Percentiles rank a stretch among this genome's conserved stretches.
Conservation (phyloP, 2,888 invertebrate species). For the Torymus texanus region DNA sequence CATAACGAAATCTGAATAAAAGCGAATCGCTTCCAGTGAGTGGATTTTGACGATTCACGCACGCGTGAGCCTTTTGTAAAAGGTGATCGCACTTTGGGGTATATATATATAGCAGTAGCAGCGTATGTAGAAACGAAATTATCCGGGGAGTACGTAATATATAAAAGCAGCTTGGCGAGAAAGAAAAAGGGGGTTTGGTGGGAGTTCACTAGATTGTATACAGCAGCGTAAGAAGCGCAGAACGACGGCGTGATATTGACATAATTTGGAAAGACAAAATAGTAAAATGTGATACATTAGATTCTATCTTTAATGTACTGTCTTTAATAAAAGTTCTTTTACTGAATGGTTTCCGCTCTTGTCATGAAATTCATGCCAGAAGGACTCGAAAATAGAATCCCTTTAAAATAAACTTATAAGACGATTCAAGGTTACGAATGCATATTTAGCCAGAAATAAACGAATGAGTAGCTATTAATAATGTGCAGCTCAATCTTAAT, state of each 20-base stretch:
- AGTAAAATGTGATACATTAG: background rate
- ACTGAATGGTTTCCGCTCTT: too few relatives aligned
- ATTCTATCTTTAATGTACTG: background rate
- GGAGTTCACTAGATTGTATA: constrained; percentile 36
- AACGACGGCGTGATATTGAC: constrained; percentile 27
- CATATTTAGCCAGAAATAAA: background rate
- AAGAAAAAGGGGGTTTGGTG: constrained; percentile 27
- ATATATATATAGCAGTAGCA: constrained; percentile 4
- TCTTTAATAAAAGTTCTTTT: background rate
- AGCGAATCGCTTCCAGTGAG: constrained; percentile 52
- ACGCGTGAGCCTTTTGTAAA: constrained; percentile 25
- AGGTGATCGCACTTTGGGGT: constrained; percentile 26
- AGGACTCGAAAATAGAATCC: too few relatives aligned
- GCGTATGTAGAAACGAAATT: constrained; percentile 23
- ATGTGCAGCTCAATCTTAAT: background rate
- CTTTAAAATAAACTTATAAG: too few relatives aligned
- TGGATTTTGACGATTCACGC: constrained; percentile 51
- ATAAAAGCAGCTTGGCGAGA: constrained; percentile 46
- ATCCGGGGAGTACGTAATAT: constrained; percentile 5
- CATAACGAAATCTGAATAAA: constrained; percentile 29
- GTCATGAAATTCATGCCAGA: too few relatives aligned
- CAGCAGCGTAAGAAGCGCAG: constrained; percentile 47
- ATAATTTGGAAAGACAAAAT: constrained; percentile 17
- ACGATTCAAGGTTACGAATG: background rate
- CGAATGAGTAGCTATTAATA: background rate